These are phyloP conservation scores for Sylvicapra grimmia DNA, from an alignment of 2,113 vertebrate species.

Conservation along the genomic window DNA sequence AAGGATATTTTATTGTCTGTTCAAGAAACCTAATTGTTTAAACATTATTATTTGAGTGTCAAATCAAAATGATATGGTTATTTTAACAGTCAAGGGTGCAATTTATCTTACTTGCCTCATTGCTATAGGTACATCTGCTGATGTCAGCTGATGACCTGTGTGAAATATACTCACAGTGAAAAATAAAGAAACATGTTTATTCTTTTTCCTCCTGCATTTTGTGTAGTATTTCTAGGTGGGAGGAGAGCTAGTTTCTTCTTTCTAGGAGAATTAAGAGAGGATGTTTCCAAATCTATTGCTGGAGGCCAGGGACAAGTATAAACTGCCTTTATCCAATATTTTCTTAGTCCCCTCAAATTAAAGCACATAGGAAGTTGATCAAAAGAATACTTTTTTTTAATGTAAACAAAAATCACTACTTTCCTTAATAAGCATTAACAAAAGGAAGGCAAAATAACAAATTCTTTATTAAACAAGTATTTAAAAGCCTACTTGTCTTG, in stretches of 20 bases:
- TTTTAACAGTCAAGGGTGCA: not conserved
- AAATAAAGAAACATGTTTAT: not conserved
- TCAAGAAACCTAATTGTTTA: not conserved
- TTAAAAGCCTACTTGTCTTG: not conserved
- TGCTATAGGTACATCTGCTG: not conserved
- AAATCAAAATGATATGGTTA: not conserved
- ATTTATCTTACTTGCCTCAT: not conserved
- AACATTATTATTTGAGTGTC: not conserved
- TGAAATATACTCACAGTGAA: not conserved
- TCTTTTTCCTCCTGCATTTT: not conserved
- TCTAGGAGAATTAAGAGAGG: not conserved
- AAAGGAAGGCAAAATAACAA: not conserved
- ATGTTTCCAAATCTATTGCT: not conserved
- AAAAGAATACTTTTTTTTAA: not conserved
- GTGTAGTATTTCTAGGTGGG: not conserved
- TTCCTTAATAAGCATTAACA: not conserved
- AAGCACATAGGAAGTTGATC: not conserved
- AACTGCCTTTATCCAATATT: not conserved
- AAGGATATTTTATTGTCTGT: not conserved
- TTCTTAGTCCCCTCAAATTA: not conserved
- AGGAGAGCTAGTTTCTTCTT: not conserved
- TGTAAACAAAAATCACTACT: not conserved
- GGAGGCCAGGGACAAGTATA: not conserved
- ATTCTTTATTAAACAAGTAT: not conserved
- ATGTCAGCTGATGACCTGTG: not conserved